Evolutionary conservation across 2,113 vertebrate species (phyloP), one percentile per base, ranked within the genome.

Genomic region (Lucifuga dentata): DNA sequence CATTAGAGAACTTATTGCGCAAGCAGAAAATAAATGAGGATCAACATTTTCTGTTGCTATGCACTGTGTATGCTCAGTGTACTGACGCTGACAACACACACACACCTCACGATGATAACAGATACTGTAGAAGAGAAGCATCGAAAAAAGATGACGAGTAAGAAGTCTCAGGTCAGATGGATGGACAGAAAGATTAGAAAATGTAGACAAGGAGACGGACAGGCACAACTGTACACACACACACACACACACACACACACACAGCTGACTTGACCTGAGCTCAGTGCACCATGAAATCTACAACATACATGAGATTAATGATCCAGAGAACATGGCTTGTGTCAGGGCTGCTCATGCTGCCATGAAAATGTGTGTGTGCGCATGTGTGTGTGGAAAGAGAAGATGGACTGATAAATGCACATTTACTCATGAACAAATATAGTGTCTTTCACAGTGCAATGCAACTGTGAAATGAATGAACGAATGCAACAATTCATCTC

Each of bases 1-100:
- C 71, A 81, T 86, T 80, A 84, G 69, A 63, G 67, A 83, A 83
- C 50, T 76, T 80, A 80, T 59, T 58, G 68, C 63, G 78, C 76
- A 76, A 84, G 76, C 88, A 85, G 73, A 86, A 90, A 87, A 87
- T 73, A 68, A 68, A 78, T 50, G 1, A 39, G 43, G 44, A 80
- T 80, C 53, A 21, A 85, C 81, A 81, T 74, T 80, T 86, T 81
- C 46, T 61, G 38, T 78, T 73, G 74, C 74, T 51, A 44, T 53
- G 59, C 78, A 68, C 48, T 57, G 19, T 59, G 39, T 46, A 64
- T 38, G 68, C 9, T 21, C 36, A 41, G 15, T 11, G 26, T 5
- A 7, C 65, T 65, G 65, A 68, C 80, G 75, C 86, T 80, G 79
- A 82, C 76, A 81, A 36, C 44, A 65, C 32, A 32, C 19, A 4